A percentile compares a stretch with the other conserved stretches of the same genome.
Conservation (phyloP, 2,797 vertebrate species). For the Galagoides demidoff region DNA sequence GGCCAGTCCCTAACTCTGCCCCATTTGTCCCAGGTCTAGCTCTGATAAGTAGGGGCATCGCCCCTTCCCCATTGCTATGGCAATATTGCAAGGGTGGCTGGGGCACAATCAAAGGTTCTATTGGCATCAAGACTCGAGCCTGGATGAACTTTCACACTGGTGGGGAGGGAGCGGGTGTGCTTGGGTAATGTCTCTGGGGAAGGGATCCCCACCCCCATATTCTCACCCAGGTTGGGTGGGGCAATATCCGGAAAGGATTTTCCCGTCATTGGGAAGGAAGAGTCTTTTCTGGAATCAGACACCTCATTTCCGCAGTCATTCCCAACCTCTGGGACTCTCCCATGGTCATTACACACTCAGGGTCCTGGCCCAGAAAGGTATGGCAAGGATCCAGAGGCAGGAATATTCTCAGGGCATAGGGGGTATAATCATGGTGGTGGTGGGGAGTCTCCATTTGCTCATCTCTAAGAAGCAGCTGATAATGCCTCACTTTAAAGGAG, state of each 20-base stretch:
- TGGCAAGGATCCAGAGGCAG: conserved; percentile 46
- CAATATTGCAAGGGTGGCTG: neutral
- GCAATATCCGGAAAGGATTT: conserved; percentile 77
- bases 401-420: neutral
- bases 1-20: neutral
- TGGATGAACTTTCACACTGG: neutral
- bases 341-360: neutral
- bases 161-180: neutral
- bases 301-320: conserved; percentile 73
- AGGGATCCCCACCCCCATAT: neutral
- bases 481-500: conserved; percentile 44
- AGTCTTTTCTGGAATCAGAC: conserved; percentile 74
- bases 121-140: neutral
- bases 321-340: conserved; percentile 48
- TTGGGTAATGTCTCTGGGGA: conserved; percentile 11
- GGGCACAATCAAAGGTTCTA: neutral
- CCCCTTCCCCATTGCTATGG: neutral
- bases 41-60: neutral
- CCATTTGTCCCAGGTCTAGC: neutral
- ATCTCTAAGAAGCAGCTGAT: neutral
- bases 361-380: conserved; percentile 27
- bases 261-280: conserved; percentile 79
- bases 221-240: conserved; percentile 58
- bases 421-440: neutral
- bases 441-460: neutral